A percentile compares a stretch with the other conserved stretches of the same genome.
Evolutionary conservation across 2,888 invertebrate species (phyloP).

Genomic region (Electrophaes corylata): DNA sequence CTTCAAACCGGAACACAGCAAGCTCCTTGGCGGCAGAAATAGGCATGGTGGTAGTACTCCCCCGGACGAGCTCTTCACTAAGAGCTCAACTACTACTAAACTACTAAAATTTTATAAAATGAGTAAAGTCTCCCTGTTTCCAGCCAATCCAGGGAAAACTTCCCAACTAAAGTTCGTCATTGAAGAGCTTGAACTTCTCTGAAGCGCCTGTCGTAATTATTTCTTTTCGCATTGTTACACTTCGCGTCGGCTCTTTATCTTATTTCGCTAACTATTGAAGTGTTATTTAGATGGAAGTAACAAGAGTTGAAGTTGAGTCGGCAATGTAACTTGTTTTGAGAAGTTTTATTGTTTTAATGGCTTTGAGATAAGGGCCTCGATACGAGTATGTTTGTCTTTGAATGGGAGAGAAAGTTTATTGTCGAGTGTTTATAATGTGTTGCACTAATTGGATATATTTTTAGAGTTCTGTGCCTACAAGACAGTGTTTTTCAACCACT

Average conservation of each 20-base stretch:
- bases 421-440: conserved; percentile 9
- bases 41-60: too few relatives aligned
- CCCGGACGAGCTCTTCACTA: too few relatives aligned
- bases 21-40: too few relatives aligned
- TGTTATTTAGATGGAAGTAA: conserved; percentile 33
- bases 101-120: not conserved
- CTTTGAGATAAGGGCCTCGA: conserved; percentile 33
- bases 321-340: conserved; percentile 36
- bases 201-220: conserved; percentile 22
- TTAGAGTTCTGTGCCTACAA: not conserved
- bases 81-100: too few relatives aligned
- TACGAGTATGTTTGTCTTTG: conserved; percentile 26
- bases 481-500: too few relatives aligned
- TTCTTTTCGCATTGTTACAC: conserved; percentile 30
- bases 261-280: conserved; percentile 41
- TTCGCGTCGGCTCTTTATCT: conserved; percentile 32
- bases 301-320: conserved; percentile 28
- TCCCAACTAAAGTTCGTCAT: conserved; percentile 6
- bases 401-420: conserved; percentile 20
- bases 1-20: too few relatives aligned
- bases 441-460: not conserved
- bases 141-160: conserved; percentile 2
- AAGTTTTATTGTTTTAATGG: conserved; percentile 42
- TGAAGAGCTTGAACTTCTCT: conserved; percentile 13
- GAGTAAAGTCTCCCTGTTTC: not conserved